Percentiles rank a stretch among this genome's conserved stretches.
Evolutionary conservation across 2,797 vertebrate species (phyloP).

Genomic region (Coreius guichenoti): DNA sequence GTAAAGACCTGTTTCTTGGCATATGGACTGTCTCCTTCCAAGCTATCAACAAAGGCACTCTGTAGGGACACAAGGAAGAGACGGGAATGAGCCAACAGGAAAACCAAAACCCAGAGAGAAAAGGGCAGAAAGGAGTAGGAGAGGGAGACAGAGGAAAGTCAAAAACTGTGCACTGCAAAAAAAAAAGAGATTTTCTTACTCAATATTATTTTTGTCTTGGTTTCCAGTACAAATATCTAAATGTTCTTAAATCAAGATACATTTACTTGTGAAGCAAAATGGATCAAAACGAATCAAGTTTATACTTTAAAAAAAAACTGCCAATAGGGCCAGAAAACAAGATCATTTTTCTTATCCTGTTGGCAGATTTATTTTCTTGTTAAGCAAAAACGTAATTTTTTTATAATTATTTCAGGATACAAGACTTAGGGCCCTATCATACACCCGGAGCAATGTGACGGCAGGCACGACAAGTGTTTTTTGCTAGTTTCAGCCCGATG

Average conservation of each 20-base stretch:
- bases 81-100: constrained; percentile 73
- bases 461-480: too few relatives aligned
- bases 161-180: constrained; percentile 37
- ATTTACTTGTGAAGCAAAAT: background rate
- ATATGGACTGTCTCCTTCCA: constrained; percentile 89
- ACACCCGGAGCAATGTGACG: too few relatives aligned
- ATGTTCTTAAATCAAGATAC: background rate
- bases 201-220: background rate
- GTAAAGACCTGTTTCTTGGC: constrained; percentile 88
- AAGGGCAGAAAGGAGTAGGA: constrained; percentile 19
- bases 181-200: background rate
- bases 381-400: too few relatives aligned
- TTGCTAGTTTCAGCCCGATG: too few relatives aligned
- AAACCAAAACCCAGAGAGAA: constrained; percentile 57
- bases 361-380: too few relatives aligned
- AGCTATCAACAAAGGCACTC: constrained; percentile 91
- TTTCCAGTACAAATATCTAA: background rate
- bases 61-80: constrained; percentile 85
- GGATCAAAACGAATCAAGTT: too few relatives aligned
- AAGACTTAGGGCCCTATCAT: too few relatives aligned
- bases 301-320: too few relatives aligned
- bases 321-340: too few relatives aligned
- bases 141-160: constrained; percentile 14
- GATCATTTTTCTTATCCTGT: too few relatives aligned
- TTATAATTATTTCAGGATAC: too few relatives aligned